A percentile compares a stretch with the other conserved stretches of the same genome.
phyloP scores from a whole-genome alignment of 1,140 invertebrate genomes.

The Drosophila nigromelanica region DNA sequence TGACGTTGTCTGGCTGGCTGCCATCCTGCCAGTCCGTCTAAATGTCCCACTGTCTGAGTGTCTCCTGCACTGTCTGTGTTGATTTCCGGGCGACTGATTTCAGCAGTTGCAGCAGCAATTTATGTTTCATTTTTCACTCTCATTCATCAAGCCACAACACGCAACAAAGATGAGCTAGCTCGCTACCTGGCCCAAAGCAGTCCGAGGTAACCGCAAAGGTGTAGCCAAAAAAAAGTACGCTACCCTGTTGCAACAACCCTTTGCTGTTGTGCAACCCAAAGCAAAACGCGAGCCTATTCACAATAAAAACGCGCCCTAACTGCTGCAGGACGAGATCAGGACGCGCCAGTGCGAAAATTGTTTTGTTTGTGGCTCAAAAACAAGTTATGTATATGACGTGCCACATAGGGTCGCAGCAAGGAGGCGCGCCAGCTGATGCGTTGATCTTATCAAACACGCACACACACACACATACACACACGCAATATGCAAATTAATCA shows the following conservation, averaged over 20 bases:
- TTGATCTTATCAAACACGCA: conserved; percentile 62
- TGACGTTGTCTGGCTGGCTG: conserved; percentile 52
- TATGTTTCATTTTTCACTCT: conserved; percentile 79
- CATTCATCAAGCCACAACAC: conserved; percentile 76
- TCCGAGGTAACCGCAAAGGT: conserved; percentile 34
- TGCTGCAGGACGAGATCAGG: conserved; percentile 31
- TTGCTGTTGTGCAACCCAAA: conserved; percentile 22
- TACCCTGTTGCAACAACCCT: conserved; percentile 41
- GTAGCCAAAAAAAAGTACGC: conserved; percentile 27
- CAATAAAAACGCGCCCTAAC: conserved; percentile 32
- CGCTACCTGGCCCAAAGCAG: conserved; percentile 16
- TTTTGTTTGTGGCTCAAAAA: conserved; percentile 75
- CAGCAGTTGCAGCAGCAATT: conserved; percentile 49
- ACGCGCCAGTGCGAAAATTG: conserved; percentile 77
- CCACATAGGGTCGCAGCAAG: conserved; percentile 1
- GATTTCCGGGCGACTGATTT: conserved; percentile 80
- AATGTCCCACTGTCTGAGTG: conserved; percentile 7
- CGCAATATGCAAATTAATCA: conserved; percentile 80
- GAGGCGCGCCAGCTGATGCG: conserved; percentile 58
- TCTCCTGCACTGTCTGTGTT: conserved; percentile 60
- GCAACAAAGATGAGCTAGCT: conserved; percentile 43
- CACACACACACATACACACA: conserved; percentile 31
- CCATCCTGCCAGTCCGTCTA: conserved; percentile 24
- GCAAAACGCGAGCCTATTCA: conserved; percentile 42
- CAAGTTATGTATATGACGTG: conserved; percentile 50